phyloP scores from a whole-genome alignment of 2,888 invertebrate genomes.

The Keiferia lycopersicella region DNA sequence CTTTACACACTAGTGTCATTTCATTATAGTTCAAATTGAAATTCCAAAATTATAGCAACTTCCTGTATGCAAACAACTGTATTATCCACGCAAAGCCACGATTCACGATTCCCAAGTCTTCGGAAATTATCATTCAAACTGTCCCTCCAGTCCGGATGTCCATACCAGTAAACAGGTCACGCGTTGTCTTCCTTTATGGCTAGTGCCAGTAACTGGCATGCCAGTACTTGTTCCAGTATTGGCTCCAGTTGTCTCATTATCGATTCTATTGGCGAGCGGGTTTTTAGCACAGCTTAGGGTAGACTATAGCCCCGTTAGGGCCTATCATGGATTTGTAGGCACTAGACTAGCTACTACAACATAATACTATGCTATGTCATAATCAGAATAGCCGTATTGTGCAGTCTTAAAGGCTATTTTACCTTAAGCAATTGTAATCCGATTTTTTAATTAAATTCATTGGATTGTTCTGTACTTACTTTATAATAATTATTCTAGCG shows the following conservation, averaged over 20 bases:
- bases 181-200: slow-evolving; percentile 19
- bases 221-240: slow-evolving; percentile 12
- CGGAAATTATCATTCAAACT: slow-evolving; percentile 4
- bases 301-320: neutral
- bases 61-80: neutral
- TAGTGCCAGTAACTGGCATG: neutral
- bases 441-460: no score
- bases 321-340: neutral
- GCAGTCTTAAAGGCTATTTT: neutral
- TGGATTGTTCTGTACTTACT: no score
- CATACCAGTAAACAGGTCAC: slow-evolving; percentile 29
- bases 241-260: slow-evolving; percentile 12
- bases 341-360: neutral
- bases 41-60: no score
- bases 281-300: slow-evolving; percentile 13
- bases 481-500: no score
- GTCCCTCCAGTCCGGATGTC: slow-evolving; percentile 26
- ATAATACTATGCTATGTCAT: neutral
- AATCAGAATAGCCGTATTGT: neutral
- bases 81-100: neutral
- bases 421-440: no score
- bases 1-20: no score
- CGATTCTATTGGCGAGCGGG: slow-evolving; percentile 11
- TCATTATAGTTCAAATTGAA: no score
- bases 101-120: slow-evolving; percentile 1